These are phyloP conservation scores for Cheilinus undulatus DNA, from an alignment of 2,113 vertebrate species.

Conservation along the genomic window DNA sequence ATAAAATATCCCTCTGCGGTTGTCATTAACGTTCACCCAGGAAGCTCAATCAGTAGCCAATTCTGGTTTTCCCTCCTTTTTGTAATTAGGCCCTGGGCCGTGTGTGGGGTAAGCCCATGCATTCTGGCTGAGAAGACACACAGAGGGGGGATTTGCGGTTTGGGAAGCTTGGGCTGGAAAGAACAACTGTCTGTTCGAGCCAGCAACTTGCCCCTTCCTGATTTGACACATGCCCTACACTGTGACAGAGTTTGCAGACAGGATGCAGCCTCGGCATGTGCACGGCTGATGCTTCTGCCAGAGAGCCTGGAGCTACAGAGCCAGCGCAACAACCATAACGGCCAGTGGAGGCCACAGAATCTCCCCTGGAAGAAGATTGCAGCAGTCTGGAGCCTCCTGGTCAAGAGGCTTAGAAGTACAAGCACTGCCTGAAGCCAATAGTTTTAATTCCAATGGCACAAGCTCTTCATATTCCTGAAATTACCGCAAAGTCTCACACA, in stretches of 20 bases:
- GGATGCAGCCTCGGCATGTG: conserved; percentile 61
- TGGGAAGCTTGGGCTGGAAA: conserved; percentile 73
- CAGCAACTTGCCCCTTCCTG: conserved; percentile 68
- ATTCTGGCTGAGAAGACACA: conserved; percentile 78
- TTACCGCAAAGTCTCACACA: conserved; percentile 60
- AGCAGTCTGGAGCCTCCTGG: conserved; percentile 73
- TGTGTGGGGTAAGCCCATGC: conserved; percentile 72
- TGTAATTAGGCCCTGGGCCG: conserved; percentile 72
- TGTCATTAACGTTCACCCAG: conserved; percentile 79
- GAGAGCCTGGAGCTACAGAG: conserved; percentile 52
- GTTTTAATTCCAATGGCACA: conserved; percentile 62
- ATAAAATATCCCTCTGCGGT: conserved; percentile 74
- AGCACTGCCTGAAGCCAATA: conserved; percentile 44
- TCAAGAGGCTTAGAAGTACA: conserved; percentile 58
- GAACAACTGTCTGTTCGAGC: conserved; percentile 74
- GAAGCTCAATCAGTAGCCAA: conserved; percentile 80
- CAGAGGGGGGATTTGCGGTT: conserved; percentile 78
- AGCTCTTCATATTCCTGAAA: conserved; percentile 57
- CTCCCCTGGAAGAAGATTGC: conserved; percentile 62
- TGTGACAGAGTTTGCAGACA: conserved; percentile 69
- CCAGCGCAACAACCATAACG: conserved; percentile 47
- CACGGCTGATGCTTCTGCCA: conserved; percentile 51
- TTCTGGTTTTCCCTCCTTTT: conserved; percentile 68
- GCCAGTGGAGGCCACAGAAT: conserved; percentile 41
- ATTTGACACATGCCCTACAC: conserved; percentile 73